Evolutionary conservation across 1,140 invertebrate species (phyloP), one percentile per base, ranked within the genome.

Genomic region (Heliconius congener): DNA sequence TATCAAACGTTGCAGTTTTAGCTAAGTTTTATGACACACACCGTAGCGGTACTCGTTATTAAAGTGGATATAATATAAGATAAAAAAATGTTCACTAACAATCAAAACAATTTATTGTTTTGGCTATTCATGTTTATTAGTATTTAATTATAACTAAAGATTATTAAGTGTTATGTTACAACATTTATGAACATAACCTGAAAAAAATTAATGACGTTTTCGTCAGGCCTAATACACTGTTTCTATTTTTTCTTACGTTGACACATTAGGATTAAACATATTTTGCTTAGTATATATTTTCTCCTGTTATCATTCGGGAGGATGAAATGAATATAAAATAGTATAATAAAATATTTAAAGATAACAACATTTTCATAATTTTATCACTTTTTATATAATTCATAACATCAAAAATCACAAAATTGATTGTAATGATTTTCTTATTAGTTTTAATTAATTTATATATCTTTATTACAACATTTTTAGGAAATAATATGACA

Each of bases 1-100:
- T 73, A 78, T 34, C n/a, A 60, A 57, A 42, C n/a, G 71, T 57
- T 57, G 8, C 42, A 50, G 23, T 30, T 76, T 60, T 66, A 16
- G 42, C 13, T 16, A 13, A 46, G 13, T 46, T 3, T 76, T 42
- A n/a, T 72, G 71, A 46, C 71, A 57, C 71, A 57, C 18, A 78
- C 52, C n/a, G 76, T 73, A 73, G 27, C 66, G 23, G 27, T 30
- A 66, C 23, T 66, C 9, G 13, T 23, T 11, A 27, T 66, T 66
- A 66, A 60, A 27, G 60, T 30, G 27, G 13, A 66, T 30, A 66
- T 66, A 66, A 30, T 66, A 27, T 66, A 16, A 27, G 60, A 66
- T 66, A 66, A 66, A 66, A 37, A 42, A 66, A 66, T 66, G 30
- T 66, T 27, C 4, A 66, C n/a, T 27, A 66, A 27, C 23, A 66